Evolutionary conservation across 2,888 invertebrate genomes (phyloP), one percentile per base, ranked within the genome.

Genomic region (Ariolimax columbianus): DNA sequence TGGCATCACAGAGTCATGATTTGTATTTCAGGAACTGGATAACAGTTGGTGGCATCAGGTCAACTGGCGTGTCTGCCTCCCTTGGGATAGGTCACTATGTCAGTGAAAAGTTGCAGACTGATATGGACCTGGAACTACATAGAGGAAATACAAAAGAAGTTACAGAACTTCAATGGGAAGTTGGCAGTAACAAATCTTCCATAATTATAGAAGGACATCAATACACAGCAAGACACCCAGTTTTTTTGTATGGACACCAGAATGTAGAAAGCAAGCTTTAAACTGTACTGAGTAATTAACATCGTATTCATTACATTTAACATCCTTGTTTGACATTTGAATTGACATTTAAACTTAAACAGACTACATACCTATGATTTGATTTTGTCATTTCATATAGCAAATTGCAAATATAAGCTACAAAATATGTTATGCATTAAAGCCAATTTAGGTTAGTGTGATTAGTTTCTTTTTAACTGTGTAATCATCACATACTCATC

Each of bases 21-120:
- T 59, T 77, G 14, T 36, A 40, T 86, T 82, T n/a, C 84, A 90
- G 91, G 47, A 80, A 87, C 30, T 91, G 90, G 90, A 86, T 91
- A 59, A 91, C 91, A 11, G 90, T 91, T 47, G 91, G 91, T 70
- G 92, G 92, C 30, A 92, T 92, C 26, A 86, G 92, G 36, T 92
- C 92, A 0, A 92, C 92, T 0, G 92, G 92, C 0, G 84, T 91
- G 33, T 91, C 92, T 59, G 91, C 89, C 30, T 89, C 90, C 70
- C 89, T 91, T 14, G 92, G 91, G 0, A 91, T 92, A 43, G 89
- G 89, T 7, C 88, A 90, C 43, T 88, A 88, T 59, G 90, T 92
- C 23, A 47, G 59, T 7, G 47, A 85, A 4, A 86, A 89, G 17
- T 80, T 90, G 26, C 55, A 77, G 47, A 68, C 86, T 19, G 85